Evolutionary conservation across 2,113 vertebrate genomes (phyloP).

Genomic region (Condylura cristata): DNA sequence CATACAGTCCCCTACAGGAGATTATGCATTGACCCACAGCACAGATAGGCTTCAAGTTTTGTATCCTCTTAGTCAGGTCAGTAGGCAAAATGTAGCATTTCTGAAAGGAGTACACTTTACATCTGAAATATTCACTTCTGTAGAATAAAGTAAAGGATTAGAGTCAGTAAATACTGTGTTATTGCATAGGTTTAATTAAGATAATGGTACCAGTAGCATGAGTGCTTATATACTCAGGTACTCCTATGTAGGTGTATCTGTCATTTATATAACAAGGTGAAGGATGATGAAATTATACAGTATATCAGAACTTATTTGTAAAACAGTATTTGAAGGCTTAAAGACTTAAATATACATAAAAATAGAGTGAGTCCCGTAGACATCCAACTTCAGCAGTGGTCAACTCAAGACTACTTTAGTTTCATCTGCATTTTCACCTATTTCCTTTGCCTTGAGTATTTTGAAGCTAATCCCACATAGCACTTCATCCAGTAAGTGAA

Average conservation of each 20-base stretch:
- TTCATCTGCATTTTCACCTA: neutral
- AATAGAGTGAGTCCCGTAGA: neutral
- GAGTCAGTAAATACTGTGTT: neutral
- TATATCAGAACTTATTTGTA: neutral
- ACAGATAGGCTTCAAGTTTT: conserved; percentile 5
- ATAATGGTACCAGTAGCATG: neutral
- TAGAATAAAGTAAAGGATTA: conserved; percentile 36
- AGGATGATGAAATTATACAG: neutral
- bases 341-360: conserved; percentile 16
- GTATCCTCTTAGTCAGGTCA: neutral
- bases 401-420: neutral
- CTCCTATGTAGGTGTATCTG: neutral
- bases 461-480: neutral
- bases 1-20: neutral
- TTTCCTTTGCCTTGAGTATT: neutral
- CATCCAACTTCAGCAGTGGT: neutral
- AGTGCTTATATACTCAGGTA: neutral
- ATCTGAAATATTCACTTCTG: neutral
- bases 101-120: conserved; percentile 1
- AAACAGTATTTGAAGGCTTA: conserved; percentile 17
- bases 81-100: neutral
- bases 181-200: neutral
- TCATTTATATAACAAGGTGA: neutral
- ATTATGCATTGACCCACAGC: neutral
- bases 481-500: conserved; percentile 1